Conservation (phyloP, 2,113 vertebrate genomes). For the Megaceryle torquata region DNA sequence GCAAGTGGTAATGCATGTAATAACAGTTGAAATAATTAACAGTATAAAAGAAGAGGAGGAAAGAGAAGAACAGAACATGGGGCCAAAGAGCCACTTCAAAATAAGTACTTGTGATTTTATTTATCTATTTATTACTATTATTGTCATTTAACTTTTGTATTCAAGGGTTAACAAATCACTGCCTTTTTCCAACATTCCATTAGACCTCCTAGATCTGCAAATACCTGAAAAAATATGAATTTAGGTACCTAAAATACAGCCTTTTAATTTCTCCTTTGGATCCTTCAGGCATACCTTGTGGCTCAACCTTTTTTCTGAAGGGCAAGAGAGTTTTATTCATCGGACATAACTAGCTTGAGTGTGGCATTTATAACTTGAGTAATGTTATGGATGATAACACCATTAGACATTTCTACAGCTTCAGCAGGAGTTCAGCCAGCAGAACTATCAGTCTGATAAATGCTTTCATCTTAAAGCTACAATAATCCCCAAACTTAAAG, state of each 20-base stretch:
- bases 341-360: constrained; percentile 37
- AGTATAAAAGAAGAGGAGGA: background rate
- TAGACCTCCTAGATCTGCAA: background rate
- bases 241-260: background rate
- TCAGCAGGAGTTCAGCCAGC: constrained; percentile 54
- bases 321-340: constrained; percentile 46
- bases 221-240: background rate
- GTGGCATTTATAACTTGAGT: constrained; percentile 54
- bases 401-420: constrained; percentile 48
- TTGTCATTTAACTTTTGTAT: background rate
- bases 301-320: constrained; percentile 49
- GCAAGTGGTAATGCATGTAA: background rate
- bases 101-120: background rate
- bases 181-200: background rate
- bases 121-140: background rate
- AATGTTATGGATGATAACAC: constrained; percentile 54
- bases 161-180: background rate
- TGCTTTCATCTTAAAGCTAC: constrained; percentile 55
- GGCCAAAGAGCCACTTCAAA: background rate
- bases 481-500: constrained; percentile 35
- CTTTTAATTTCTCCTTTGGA: background rate
- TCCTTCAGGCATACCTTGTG: background rate
- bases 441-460: constrained; percentile 60
- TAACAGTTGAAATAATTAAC: background rate
- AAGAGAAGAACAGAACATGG: background rate